Base-by-base conservation (phyloP, 2,113 vertebrate genomes). In the western clawed frog (Xenopus tropicalis) region DNA sequence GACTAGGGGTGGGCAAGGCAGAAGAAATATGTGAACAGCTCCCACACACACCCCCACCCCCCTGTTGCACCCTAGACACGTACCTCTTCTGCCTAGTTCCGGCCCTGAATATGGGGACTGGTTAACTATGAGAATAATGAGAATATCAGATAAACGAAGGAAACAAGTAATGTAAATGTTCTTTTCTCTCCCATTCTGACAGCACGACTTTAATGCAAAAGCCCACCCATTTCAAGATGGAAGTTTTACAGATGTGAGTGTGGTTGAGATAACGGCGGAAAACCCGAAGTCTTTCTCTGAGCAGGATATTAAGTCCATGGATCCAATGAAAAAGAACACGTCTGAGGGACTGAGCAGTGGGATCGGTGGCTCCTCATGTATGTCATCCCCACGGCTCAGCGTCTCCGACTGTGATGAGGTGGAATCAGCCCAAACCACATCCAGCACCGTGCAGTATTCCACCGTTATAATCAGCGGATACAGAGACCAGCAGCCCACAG, bases 271-370 rank as follows among this genome's bases (percentile, higher is more conserved):
- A 81, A 94, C 95, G 66, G 80, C 86, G 56, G 90, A 92, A 22
- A 92, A 94, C 23, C 88, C 88, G 29, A 94, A 93, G 77, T 85
- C 88, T 3, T 84, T 87, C 64, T 84, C 91, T 75, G 93, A 93
- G 3, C 93, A 93, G 72, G 95, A 98, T 58, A 87, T 96, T 77
- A 98, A 96, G 78, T 78, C 85, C 10, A 64, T 89, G 65, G 92
- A 94, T 61, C 84, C 93, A 0, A 91, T 95, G 79, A 96, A 93
- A 86, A 98, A 95, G 82, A 91, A 90, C 72, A 90, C 93, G 54
- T 94, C 96, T 0, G 96, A 97, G 81, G 97, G 98, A 65, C 94
- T 98, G 86, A 98, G 96, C 87, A 98, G 97, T 71, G 96, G 97
- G 54, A 98, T 99, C 21, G 96, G 97, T 1, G 96, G 96, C 29